These are phyloP conservation scores for Heliopora coerulea DNA, from an alignment of 92 coral and sea anemone genomes.

Conservation along the genomic window DNA sequence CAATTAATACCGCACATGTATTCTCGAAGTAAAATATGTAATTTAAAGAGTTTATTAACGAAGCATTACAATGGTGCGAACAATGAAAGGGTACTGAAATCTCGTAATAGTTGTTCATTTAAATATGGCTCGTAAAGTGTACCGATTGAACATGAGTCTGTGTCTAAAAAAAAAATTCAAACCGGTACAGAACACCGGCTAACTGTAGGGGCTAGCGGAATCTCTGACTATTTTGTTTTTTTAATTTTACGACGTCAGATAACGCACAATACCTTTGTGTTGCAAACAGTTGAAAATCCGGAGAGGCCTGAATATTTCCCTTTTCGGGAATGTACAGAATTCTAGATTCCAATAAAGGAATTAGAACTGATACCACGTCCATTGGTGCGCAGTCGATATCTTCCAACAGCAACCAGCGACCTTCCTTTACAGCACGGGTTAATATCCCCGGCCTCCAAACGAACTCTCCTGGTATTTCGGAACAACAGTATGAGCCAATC, in stretches of 20 bases:
- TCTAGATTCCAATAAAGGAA: conserved; percentile 83
- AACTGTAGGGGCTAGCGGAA: too few relatives aligned
- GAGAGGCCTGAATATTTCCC: conserved; percentile 88
- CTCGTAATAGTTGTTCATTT: too few relatives aligned
- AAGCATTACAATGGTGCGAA: too few relatives aligned
- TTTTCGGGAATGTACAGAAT: conserved; percentile 88
- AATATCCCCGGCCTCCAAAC: conserved; percentile 91
- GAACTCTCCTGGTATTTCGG: conserved; percentile 96
- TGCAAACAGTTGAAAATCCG: conserved; percentile 95
- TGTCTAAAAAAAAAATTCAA: too few relatives aligned
- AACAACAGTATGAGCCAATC: conserved; percentile 86
- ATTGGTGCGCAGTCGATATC: conserved; percentile 95
- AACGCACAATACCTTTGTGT: conserved; percentile 73
- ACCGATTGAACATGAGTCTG: too few relatives aligned
- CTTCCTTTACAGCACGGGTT: conserved; percentile 77
- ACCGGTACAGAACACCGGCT: too few relatives aligned
- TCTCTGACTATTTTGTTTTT: too few relatives aligned
- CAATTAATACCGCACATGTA: too few relatives aligned
- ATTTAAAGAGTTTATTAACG: too few relatives aligned
- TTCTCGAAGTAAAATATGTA: too few relatives aligned
- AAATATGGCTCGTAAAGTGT: too few relatives aligned
- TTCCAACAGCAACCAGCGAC: conserved; percentile 92
- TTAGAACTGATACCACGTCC: conserved; percentile 91
- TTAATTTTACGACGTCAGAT: background rate
- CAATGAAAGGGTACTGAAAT: too few relatives aligned